Evolutionary conservation across 2,888 invertebrate genomes (phyloP), one percentile per base, ranked within the genome.

Genomic region (Boloria euphrosyne): DNA sequence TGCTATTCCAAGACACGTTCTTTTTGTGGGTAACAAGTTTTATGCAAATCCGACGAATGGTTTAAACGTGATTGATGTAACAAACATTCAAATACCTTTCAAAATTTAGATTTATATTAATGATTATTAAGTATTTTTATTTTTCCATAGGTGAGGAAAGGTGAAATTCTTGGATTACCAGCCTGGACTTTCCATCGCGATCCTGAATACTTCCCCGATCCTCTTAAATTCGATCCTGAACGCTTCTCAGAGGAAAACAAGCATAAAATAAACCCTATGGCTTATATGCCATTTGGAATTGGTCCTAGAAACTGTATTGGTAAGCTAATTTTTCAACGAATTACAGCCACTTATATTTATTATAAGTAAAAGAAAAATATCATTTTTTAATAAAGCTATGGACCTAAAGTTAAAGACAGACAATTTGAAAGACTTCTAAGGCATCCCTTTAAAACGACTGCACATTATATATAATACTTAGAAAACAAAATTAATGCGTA

Each of bases 271-370:
- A 71, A 78, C 7, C 76, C 79, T 0, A 72, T 77, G 51, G 69
- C 77, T 0, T 93, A 92, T 64, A 70, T 90, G 69, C 93, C 94
- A 0, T 94, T 94, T 66, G 94, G 94, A 6, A 43, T 85, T 13
- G 94, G 94, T 1, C 94, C 92, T 2, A 86, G 94, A 61, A 93
- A 89, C 73, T 94, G 94, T 73, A 92, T 94, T 63, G 94, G 93
- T 82, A 74, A 74, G 52, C 47, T 7, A 38, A 2, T 38, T 38
- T 38, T 38, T 38, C 31, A 38, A 38, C 31, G 10, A 38, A 6
- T 6, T 6, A 31, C 6, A 1, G 0, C 6, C n/a, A n/a, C n/a
- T n/a, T 31, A 6, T 31, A 1, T 22, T 22, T 22, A 22, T 22
- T 2, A 1, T 22, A 22, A 22, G 3, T 22, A n/a, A n/a, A n/a